Conservation (phyloP, 2,888 invertebrate species). For the Ptilodon capucinus region DNA sequence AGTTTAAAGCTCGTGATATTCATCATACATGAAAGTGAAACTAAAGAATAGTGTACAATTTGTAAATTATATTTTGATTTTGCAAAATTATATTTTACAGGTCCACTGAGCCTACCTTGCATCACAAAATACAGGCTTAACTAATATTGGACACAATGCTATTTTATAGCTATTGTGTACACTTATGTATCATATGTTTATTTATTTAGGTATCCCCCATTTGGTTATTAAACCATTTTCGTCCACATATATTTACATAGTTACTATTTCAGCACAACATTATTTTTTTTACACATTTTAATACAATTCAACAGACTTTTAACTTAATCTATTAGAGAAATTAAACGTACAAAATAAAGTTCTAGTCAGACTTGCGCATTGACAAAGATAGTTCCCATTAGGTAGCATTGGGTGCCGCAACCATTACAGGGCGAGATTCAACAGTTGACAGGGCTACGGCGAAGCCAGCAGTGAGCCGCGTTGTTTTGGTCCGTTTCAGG, state of each 20-base stretch:
- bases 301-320: background rate
- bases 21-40: slow-evolving; percentile 1
- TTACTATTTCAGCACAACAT: background rate
- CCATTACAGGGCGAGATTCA: slow-evolving; percentile 80
- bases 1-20: background rate
- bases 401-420: slow-evolving; percentile 59
- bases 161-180: slow-evolving; percentile 3
- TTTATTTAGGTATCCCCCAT: background rate
- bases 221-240: background rate
- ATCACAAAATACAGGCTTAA: slow-evolving; percentile 36
- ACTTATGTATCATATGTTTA: background rate
- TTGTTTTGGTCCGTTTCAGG: slow-evolving; percentile 79
- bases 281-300: background rate
- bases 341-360: background rate
- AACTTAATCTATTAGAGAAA: background rate
- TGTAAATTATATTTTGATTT: slow-evolving; percentile 50
- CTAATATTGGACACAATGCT: slow-evolving; percentile 26
- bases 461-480: slow-evolving; percentile 77
- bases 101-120: slow-evolving; percentile 65
- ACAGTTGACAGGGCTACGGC: slow-evolving; percentile 81
- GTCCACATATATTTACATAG: background rate
- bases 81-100: slow-evolving; percentile 75
- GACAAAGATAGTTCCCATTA: slow-evolving; percentile 58
- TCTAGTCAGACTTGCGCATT: slow-evolving; percentile 16
- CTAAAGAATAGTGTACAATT: slow-evolving; percentile 4